These are phyloP conservation scores for Cyanoramphus novaezelandiae DNA, from an alignment of 2,113 vertebrate genomes.

Conservation along the genomic window DNA sequence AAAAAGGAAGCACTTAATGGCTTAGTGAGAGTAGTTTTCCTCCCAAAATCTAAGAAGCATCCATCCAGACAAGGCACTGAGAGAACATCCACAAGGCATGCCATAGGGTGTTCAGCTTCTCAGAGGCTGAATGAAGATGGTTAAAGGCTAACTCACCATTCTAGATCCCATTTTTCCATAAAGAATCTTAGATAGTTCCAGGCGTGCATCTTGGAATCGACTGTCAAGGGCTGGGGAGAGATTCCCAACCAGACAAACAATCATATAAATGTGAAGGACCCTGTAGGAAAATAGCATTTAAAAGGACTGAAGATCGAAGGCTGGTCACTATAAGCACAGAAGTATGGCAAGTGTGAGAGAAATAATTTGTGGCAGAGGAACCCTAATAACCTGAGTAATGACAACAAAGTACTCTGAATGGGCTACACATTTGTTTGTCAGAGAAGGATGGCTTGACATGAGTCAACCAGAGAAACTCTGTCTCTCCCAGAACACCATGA, in stretches of 20 bases:
- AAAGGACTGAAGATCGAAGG: not conserved
- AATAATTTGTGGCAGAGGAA: not conserved
- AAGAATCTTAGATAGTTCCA: slow-evolving; percentile 55
- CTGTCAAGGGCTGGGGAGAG: slow-evolving; percentile 75
- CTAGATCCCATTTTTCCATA: slow-evolving; percentile 21
- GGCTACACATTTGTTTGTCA: not conserved
- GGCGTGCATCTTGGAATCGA: slow-evolving; percentile 69
- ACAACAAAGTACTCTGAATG: not conserved
- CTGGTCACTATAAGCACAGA: not conserved
- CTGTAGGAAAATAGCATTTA: slow-evolving; percentile 33
- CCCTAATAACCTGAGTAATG: not conserved
- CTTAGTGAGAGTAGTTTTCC: not conserved
- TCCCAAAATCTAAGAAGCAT: not conserved
- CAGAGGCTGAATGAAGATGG: not conserved
- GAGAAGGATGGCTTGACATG: not conserved
- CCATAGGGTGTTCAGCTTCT: not conserved
- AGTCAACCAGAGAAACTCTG: not conserved
- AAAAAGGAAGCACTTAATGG: not conserved
- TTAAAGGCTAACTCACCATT: slow-evolving; percentile 39
- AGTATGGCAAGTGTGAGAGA: accelerated
- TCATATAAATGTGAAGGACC: slow-evolving; percentile 74
- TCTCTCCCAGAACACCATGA: not conserved
- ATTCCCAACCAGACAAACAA: slow-evolving; percentile 67
- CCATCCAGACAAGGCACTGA: not conserved
- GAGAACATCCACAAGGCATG: not conserved